These are phyloP conservation scores for Allophyes oxyacanthae DNA, from an alignment of 2,888 invertebrate species.

Conservation along the genomic window DNA sequence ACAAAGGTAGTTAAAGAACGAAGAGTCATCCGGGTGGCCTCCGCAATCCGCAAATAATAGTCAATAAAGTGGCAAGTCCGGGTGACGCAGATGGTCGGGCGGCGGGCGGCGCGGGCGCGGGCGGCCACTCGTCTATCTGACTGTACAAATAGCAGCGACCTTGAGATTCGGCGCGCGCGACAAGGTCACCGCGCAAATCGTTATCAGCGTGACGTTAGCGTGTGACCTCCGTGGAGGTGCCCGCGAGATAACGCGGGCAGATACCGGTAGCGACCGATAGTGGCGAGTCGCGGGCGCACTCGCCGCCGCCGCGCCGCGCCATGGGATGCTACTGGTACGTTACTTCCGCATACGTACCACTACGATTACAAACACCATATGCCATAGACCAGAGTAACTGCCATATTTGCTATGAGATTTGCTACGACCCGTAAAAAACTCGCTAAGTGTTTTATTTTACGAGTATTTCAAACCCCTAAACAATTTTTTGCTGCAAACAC, in stretches of 20 bases:
- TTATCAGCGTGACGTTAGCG: constrained; percentile 88
- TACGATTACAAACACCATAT: neutral
- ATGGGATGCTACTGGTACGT: constrained; percentile 39
- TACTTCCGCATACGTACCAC: constrained; percentile 52
- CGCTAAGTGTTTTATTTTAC: neutral
- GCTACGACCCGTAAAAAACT: too few relatives aligned
- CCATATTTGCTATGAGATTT: too few relatives aligned
- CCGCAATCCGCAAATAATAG: constrained; percentile 78
- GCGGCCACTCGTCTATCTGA: constrained; percentile 76
- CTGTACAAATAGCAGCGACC: constrained; percentile 88
- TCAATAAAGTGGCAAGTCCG: constrained; percentile 79
- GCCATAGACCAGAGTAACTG: neutral
- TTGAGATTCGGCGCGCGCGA: constrained; percentile 88
- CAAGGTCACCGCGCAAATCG: constrained; percentile 89
- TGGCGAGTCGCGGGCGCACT: constrained; percentile 63
- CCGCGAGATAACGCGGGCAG: constrained; percentile 81
- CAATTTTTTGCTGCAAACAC: neutral
- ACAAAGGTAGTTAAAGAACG: constrained; percentile 56
- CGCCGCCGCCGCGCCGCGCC: constrained; percentile 40
- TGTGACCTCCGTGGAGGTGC: constrained; percentile 86
- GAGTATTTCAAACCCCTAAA: neutral
- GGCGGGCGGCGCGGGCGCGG: constrained; percentile 67
- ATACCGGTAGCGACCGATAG: constrained; percentile 85
- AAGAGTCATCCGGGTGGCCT: constrained; percentile 73
- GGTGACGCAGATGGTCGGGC: constrained; percentile 73